Conservation (phyloP, 64 coral and sea anemone species). For the Acropora tenuis region DNA sequence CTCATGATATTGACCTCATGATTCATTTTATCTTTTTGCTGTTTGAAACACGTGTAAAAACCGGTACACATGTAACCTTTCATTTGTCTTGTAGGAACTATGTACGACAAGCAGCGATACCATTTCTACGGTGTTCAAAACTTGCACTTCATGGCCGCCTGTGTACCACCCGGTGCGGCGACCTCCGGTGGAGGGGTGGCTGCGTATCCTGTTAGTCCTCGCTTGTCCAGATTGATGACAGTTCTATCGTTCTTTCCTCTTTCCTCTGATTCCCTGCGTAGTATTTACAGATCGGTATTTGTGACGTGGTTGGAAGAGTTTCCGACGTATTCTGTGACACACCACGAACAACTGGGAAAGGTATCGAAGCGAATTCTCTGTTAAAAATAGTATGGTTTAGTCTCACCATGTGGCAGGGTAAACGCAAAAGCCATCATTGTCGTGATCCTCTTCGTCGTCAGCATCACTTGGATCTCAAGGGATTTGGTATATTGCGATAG, state of each 20-base stretch:
- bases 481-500: no score
- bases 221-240: constrained; percentile 89
- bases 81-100: constrained; percentile 49
- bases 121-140: constrained; percentile 68
- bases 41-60: not conserved
- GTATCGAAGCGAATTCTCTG: constrained; percentile 17
- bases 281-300: constrained; percentile 75
- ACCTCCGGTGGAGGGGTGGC: constrained; percentile 80
- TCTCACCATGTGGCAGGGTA: no score
- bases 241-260: constrained; percentile 87
- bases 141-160: constrained; percentile 79
- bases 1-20: no score
- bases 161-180: constrained; percentile 76
- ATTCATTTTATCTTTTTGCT: no score
- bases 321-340: constrained; percentile 91
- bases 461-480: no score
- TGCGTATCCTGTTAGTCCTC: constrained; percentile 76
- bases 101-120: constrained; percentile 86
- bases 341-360: constrained; percentile 80
- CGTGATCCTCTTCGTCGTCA: no score
- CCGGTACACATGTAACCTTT: not conserved
- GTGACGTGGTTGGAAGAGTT: constrained; percentile 92
- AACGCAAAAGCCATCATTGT: no score
- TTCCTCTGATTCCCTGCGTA: constrained; percentile 63
- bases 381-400: no score